Conservation (phyloP, 2,888 invertebrate genomes). For the Parnassius mnemosyne region DNA sequence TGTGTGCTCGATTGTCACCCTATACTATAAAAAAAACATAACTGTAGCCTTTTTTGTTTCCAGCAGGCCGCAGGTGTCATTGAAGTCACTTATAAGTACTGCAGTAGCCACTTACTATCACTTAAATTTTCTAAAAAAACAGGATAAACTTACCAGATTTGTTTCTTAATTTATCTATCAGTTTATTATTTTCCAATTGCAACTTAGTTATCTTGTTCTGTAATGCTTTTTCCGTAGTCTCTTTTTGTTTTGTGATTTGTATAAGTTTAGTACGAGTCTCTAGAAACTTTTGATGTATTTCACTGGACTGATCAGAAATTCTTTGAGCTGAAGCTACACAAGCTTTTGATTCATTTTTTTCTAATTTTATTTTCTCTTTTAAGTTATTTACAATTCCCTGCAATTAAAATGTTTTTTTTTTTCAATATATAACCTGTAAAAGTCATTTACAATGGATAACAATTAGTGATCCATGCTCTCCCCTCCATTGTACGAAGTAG, state of each 20-base stretch:
- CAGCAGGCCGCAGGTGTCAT: neutral
- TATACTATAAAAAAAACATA: neutral
- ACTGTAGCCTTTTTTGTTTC: too few species aligned
- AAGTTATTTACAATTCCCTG: slow-evolving; percentile 52
- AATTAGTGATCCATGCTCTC: too few species aligned
- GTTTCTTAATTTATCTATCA: slow-evolving; percentile 56
- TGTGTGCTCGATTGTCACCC: too few species aligned
- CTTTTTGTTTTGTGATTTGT: slow-evolving; percentile 63
- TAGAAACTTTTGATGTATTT: slow-evolving; percentile 51
- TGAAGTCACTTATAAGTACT: too few species aligned
- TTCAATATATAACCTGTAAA: neutral
- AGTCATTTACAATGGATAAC: too few species aligned
- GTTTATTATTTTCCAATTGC: slow-evolving; percentile 64
- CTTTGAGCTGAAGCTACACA: slow-evolving; percentile 70
- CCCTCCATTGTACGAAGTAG: too few species aligned
- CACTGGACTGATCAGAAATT: slow-evolving; percentile 64
- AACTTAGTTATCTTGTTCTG: slow-evolving; percentile 61
- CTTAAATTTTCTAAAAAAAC: too few species aligned
- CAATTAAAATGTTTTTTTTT: slow-evolving; percentile 23
- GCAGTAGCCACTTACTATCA: too few species aligned
- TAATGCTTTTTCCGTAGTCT: slow-evolving; percentile 55
- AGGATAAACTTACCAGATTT: slow-evolving; percentile 52
- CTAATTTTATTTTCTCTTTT: slow-evolving; percentile 53
- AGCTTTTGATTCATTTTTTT: slow-evolving; percentile 67
- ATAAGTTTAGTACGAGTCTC: slow-evolving; percentile 54